Evolutionary conservation across 2,888 invertebrate species (phyloP).

Genomic region (Prosopocoilus inquinatus): DNA sequence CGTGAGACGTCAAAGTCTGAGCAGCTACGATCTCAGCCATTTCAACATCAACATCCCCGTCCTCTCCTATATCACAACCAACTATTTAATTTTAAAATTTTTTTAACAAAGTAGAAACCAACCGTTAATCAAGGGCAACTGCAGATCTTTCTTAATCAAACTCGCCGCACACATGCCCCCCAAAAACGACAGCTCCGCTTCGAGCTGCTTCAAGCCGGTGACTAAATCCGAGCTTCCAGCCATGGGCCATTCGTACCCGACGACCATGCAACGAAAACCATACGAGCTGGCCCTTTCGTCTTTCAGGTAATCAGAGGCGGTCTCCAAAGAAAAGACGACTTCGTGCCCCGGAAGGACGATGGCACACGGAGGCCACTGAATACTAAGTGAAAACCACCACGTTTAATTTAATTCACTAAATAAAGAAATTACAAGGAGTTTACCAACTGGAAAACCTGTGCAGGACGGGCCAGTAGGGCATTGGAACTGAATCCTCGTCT

Average conservation of each 20-base stretch:
- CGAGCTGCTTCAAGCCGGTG: slow-evolving; percentile 68
- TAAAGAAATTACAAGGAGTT: slow-evolving; percentile 24
- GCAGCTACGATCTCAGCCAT: slow-evolving; percentile 68
- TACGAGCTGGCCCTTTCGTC: slow-evolving; percentile 80
- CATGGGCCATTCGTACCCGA: slow-evolving; percentile 77
- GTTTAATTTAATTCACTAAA: neutral
- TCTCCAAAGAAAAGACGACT: slow-evolving; percentile 92
- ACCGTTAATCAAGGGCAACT: slow-evolving; percentile 62
- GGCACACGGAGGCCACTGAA: slow-evolving; percentile 85
- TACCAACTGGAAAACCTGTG: slow-evolving; percentile 63
- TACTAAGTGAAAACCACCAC: slow-evolving; percentile 41
- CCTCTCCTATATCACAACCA: slow-evolving; percentile 51
- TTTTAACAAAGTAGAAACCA: slow-evolving; percentile 29
- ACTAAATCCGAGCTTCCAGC: slow-evolving; percentile 43
- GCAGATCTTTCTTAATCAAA: slow-evolving; percentile 79
- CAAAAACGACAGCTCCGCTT: slow-evolving; percentile 85
- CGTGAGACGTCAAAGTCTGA: slow-evolving; percentile 59
- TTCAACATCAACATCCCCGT: slow-evolving; percentile 57
- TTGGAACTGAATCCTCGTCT: slow-evolving; percentile 40
- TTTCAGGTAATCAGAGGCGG: slow-evolving; percentile 90
- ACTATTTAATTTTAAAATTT: neutral
- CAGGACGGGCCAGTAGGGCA: slow-evolving; percentile 63
- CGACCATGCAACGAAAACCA: slow-evolving; percentile 77
- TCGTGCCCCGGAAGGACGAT: slow-evolving; percentile 90
- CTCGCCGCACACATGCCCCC: slow-evolving; percentile 91